phyloP scores from a whole-genome alignment of 2,797 vertebrate genomes.

The Manis pentadactyla region DNA sequence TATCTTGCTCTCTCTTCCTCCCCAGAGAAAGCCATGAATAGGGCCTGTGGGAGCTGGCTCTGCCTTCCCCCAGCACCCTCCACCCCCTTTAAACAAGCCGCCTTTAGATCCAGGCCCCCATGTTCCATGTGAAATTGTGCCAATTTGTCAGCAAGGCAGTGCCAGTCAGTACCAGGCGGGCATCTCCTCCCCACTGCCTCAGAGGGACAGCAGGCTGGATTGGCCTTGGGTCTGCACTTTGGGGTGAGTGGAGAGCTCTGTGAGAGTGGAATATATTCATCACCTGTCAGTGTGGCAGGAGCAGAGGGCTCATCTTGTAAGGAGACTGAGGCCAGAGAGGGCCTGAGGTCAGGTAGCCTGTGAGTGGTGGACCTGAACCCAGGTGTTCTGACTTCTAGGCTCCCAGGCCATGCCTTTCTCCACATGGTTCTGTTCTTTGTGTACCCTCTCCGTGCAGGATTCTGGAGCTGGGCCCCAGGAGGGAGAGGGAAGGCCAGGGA shows the following conservation, averaged over 20 bases:
- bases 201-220: background rate
- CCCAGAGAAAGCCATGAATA: constrained; percentile 21
- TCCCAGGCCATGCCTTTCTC: background rate
- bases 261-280: background rate
- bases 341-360: background rate
- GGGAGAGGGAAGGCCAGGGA: background rate
- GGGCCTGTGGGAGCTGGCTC: constrained; percentile 38
- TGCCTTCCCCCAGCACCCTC: constrained; percentile 57
- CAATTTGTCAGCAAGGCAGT: constrained; percentile 69
- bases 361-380: background rate
- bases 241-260: background rate
- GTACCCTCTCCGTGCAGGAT: background rate
- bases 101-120: constrained; percentile 42
- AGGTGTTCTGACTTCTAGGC: background rate
- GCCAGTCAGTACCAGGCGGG: constrained; percentile 47
- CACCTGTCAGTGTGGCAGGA: background rate
- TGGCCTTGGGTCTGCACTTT: background rate
- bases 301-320: background rate
- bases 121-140: constrained; percentile 60
- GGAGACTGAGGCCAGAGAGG: background rate
- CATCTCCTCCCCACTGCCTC: background rate
- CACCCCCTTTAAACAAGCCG: background rate
- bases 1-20: constrained; percentile 31
- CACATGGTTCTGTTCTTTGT: background rate
- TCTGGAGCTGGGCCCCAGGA: constrained; percentile 2